Percentiles rank a stretch among this genome's conserved stretches.
Conservation (phyloP, 1,140 invertebrate genomes). For the Cyrtorhinus lividipennis region DNA sequence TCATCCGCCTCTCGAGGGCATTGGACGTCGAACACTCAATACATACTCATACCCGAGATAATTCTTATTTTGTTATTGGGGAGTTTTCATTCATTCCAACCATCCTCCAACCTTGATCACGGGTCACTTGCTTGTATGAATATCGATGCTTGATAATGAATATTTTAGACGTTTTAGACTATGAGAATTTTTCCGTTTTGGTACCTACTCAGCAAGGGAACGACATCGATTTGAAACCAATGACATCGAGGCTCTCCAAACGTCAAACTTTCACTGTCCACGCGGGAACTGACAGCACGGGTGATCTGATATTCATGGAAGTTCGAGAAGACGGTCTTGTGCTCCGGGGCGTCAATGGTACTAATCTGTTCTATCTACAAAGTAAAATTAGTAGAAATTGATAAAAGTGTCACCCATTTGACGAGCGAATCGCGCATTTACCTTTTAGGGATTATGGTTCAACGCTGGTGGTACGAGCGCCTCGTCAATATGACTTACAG, state of each 20-base stretch:
- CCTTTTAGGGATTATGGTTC: slow-evolving; percentile 91
- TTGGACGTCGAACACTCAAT: too few relatives aligned
- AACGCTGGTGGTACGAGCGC: slow-evolving; percentile 98
- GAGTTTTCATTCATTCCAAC: too few relatives aligned
- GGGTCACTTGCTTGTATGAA: too few relatives aligned
- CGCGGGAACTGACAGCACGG: slow-evolving; percentile 75
- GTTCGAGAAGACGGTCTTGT: slow-evolving; percentile 35
- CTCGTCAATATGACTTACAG: slow-evolving; percentile 99
- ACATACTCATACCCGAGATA: too few relatives aligned
- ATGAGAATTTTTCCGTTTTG: neutral
- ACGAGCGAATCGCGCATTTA: too few relatives aligned
- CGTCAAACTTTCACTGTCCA: slow-evolving; percentile 97
- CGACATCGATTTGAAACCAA: slow-evolving; percentile 88
- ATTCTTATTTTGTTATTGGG: too few relatives aligned
- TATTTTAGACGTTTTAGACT: neutral
- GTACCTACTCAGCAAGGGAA: slow-evolving; percentile 66
- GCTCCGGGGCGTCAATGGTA: slow-evolving; percentile 66
- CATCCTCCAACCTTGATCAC: too few relatives aligned
- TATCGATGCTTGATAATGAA: too few relatives aligned
- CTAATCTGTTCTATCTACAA: too few relatives aligned
- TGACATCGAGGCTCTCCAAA: slow-evolving; percentile 81
- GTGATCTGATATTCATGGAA: slow-evolving; percentile 91
- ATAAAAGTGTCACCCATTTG: too few relatives aligned
- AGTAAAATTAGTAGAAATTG: too few relatives aligned
- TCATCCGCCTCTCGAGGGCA: too few relatives aligned